Percentiles rank a stretch among this genome's conserved stretches.
phyloP scores from a whole-genome alignment of 2,113 vertebrate species.

The Brachyhypopomus occidentalis region DNA sequence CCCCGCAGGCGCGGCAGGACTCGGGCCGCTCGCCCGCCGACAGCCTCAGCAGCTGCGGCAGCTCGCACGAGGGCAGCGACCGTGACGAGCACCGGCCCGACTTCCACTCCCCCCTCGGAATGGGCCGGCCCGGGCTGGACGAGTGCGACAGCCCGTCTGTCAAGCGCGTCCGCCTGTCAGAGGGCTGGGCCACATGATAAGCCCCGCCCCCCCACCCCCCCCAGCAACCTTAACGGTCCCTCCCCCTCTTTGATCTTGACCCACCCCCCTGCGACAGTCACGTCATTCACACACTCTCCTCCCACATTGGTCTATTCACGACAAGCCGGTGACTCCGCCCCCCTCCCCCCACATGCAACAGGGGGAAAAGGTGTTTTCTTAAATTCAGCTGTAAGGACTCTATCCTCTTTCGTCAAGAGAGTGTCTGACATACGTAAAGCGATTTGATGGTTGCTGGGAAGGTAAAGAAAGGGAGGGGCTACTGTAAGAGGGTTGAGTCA shows the following conservation, averaged over 20 bases:
- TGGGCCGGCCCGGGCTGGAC: slow-evolving; percentile 91
- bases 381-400: slow-evolving; percentile 66
- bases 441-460: slow-evolving; percentile 69
- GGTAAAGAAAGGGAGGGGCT: slow-evolving; percentile 55
- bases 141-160: slow-evolving; percentile 97
- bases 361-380: slow-evolving; percentile 65
- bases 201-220: slow-evolving; percentile 15
- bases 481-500: slow-evolving; percentile 47
- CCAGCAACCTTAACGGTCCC: slow-evolving; percentile 33
- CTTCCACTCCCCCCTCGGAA: slow-evolving; percentile 98
- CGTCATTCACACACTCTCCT: slow-evolving; percentile 42
- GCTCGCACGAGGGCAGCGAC: slow-evolving; percentile 97
- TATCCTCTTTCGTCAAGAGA: slow-evolving; percentile 81
- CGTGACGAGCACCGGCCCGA: slow-evolving; percentile 96
- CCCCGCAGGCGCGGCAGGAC: slow-evolving; percentile 88
- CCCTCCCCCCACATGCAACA: slow-evolving; percentile 56
- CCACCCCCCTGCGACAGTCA: slow-evolving; percentile 58
- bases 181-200: slow-evolving; percentile 99
- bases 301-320: slow-evolving; percentile 14
- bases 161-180: slow-evolving; percentile 97
- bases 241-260: slow-evolving; percentile 52
- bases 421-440: slow-evolving; percentile 90
- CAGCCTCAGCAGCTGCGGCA: slow-evolving; percentile 99
- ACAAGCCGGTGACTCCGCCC: slow-evolving; percentile 21
- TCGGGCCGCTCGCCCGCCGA: slow-evolving; percentile 96